Conservation (phyloP, 1,140 invertebrate genomes). For the Sipha flava region DNA sequence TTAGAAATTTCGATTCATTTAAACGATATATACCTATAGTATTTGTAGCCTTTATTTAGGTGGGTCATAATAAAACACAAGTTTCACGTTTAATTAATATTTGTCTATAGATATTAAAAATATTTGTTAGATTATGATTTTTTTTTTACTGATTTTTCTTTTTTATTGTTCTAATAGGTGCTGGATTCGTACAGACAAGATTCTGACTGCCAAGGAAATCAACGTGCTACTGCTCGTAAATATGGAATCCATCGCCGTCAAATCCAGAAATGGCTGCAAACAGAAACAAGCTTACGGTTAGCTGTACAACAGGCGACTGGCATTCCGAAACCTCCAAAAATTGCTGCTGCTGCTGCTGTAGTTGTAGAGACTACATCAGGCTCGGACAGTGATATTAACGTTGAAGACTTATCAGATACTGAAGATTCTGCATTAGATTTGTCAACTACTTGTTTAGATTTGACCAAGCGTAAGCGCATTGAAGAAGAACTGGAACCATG, state of each 20-base stretch:
- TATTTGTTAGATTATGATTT: conserved; percentile 51
- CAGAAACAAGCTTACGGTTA: conserved; percentile 62
- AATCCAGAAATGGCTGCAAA: conserved; percentile 82
- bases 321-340: conserved; percentile 15
- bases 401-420: conserved; percentile 16
- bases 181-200: conserved; percentile 74
- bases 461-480: background rate
- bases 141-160: conserved; percentile 67
- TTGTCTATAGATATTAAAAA: too few relatives aligned
- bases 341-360: conserved; percentile 38
- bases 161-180: conserved; percentile 46
- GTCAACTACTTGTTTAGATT: conserved; percentile 16
- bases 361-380: conserved; percentile 46
- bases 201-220: conserved; percentile 73
- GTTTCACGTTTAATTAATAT: too few relatives aligned
- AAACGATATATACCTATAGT: too few relatives aligned
- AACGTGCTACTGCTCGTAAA: conserved; percentile 73
- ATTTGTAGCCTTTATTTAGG: too few relatives aligned
- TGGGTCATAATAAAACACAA: too few relatives aligned
- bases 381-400: conserved; percentile 43
- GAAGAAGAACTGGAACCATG: background rate
- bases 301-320: conserved; percentile 35
- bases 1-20: too few relatives aligned
- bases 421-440: conserved; percentile 28
- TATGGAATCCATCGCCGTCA: conserved; percentile 76